A percentile compares a stretch with the other conserved stretches of the same genome.
phyloP scores from a whole-genome alignment of 92 coral and sea anemone genomes.

The Hydrozoanthus gracilis region DNA sequence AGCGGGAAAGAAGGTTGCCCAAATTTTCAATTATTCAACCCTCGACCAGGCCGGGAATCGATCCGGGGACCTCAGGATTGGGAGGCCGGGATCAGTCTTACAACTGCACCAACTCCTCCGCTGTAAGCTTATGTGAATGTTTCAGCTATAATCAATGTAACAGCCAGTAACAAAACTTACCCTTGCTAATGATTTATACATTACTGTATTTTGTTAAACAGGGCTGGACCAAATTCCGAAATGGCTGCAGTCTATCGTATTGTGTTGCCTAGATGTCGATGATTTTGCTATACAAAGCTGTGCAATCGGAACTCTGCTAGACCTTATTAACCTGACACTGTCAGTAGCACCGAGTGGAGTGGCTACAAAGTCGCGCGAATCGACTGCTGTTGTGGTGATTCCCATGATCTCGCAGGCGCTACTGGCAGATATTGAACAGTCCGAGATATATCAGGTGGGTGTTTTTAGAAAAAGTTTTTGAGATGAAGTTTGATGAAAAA shows the following conservation, averaged over 20 bases:
- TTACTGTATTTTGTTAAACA: background rate
- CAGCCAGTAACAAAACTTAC: too few species aligned
- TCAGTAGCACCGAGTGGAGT: conserved; percentile 79
- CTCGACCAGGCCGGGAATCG: too few species aligned
- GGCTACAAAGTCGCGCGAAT: conserved; percentile 68
- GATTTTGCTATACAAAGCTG: conserved; percentile 95
- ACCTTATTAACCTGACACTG: conserved; percentile 89
- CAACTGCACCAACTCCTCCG: too few species aligned
- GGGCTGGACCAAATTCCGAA: conserved; percentile 67
- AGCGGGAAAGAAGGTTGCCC: too few species aligned
- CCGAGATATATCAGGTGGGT: conserved; percentile 88
- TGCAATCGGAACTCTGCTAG: conserved; percentile 92
- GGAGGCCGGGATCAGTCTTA: too few species aligned
- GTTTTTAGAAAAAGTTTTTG: background rate
- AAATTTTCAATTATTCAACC: too few species aligned
- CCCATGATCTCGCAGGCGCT: conserved; percentile 92
- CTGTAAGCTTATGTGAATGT: too few species aligned
- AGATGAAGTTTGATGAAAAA: background rate
- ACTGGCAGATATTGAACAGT: conserved; percentile 82
- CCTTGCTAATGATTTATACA: too few species aligned
- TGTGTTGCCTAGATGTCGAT: conserved; percentile 86
- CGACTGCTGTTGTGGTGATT: conserved; percentile 90
- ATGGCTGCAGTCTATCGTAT: conserved; percentile 91
- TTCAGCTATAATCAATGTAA: too few species aligned
- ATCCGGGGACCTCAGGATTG: too few species aligned